Percentiles rank a stretch among this genome's conserved stretches.
Evolutionary conservation across 2,888 invertebrate genomes (phyloP).

Genomic region (Syrista parreyssii): DNA sequence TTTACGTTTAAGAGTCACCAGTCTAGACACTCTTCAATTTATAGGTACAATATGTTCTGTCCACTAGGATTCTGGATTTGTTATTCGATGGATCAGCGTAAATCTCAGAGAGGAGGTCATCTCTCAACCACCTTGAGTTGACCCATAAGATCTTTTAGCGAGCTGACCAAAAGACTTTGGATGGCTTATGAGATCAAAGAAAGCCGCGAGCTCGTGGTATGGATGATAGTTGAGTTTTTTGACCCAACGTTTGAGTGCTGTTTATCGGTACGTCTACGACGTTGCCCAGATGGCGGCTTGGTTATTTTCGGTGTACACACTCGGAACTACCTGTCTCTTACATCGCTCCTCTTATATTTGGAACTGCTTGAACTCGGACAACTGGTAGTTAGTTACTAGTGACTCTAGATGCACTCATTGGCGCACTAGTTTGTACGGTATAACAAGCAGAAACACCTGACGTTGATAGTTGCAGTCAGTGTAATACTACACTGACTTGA

Average conservation of each 20-base stretch:
- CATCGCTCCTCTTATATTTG: background rate
- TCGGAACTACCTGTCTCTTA: slow-evolving; percentile 36
- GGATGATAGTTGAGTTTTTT: slow-evolving; percentile 32
- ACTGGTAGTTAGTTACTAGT: background rate
- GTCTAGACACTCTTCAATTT: background rate
- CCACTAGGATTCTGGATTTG: background rate
- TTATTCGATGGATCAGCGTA: background rate
- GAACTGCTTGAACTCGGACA: background rate
- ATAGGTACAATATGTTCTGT: background rate
- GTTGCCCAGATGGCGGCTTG: slow-evolving; percentile 57
- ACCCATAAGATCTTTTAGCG: background rate
- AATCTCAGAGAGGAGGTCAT: background rate
- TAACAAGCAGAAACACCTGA: background rate
- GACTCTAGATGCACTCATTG: background rate
- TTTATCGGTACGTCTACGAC: slow-evolving; percentile 55
- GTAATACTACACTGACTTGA: background rate
- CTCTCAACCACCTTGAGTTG: background rate
- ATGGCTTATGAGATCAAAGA: slow-evolving; percentile 49
- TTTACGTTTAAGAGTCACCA: background rate
- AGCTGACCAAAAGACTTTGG: background rate
- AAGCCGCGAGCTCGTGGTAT: slow-evolving; percentile 20
- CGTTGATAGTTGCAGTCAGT: background rate
- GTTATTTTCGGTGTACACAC: slow-evolving; percentile 53
- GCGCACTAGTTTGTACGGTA: background rate
- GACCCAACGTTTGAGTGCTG: slow-evolving; percentile 41